phyloP scores from a whole-genome alignment of 2,888 invertebrate species.

The Hyalella azteca region DNA sequence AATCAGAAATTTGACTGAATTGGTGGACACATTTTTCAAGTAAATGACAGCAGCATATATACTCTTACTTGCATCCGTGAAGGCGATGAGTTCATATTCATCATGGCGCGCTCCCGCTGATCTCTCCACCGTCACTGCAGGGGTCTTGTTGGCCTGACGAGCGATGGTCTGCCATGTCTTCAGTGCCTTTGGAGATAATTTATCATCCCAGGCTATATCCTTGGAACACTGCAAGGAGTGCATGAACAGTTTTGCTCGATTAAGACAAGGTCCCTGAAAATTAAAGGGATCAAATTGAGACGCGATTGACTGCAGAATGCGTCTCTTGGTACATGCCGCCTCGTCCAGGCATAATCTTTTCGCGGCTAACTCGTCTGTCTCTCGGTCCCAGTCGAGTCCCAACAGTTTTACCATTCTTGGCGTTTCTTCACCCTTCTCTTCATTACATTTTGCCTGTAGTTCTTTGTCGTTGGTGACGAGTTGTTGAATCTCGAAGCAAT shows the following conservation, averaged over 20 bases:
- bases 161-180: not conserved
- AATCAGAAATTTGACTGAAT: not conserved
- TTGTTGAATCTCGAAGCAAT: conserved; percentile 11
- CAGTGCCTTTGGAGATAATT: not conserved
- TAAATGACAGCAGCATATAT: not conserved
- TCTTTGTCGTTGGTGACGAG: not conserved
- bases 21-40: not conserved
- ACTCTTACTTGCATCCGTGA: not conserved
- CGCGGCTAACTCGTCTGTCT: not conserved
- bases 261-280: not conserved
- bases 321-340: not conserved
- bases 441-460: not conserved
- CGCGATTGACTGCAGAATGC: not conserved
- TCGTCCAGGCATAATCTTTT: not conserved
- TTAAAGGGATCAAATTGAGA: not conserved
- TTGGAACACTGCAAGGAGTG: not conserved
- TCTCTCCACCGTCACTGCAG: not conserved
- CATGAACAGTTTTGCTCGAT: not conserved
- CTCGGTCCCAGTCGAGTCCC: not conserved
- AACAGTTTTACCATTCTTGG: not conserved
- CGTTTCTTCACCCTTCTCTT: not conserved
- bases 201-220: not conserved
- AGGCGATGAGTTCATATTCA: not conserved
- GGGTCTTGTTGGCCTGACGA: not conserved
- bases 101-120: not conserved